Percentiles rank a stretch among this genome's conserved stretches.
Conservation (phyloP, 2,888 invertebrate genomes). For the Oscheius sp. region DNA sequence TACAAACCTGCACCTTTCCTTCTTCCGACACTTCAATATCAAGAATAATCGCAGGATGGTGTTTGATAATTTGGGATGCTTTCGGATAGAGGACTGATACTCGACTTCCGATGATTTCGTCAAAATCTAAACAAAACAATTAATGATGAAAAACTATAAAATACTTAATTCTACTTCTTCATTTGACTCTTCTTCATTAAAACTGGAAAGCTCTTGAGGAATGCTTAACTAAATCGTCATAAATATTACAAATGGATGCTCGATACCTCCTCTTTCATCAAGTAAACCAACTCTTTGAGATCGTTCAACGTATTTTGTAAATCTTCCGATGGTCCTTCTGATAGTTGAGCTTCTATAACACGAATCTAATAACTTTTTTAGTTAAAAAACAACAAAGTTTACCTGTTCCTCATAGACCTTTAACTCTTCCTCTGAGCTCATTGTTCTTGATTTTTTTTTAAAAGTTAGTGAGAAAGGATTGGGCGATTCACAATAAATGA, state of each 20-base stretch:
- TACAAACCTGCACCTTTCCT: background rate
- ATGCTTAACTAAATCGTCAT: background rate
- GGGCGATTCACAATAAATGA: too few species aligned
- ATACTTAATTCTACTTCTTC: background rate
- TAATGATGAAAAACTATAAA: background rate
- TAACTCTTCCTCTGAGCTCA: background rate
- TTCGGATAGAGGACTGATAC: slow-evolving; percentile 35
- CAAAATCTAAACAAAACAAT: slow-evolving; percentile 14
- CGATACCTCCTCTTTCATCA: slow-evolving; percentile 31
- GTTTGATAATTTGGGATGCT: slow-evolving; percentile 16
- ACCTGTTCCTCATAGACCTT: background rate
- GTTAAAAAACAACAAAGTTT: background rate
- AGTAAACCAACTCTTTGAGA: slow-evolving; percentile 38
- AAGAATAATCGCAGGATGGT: slow-evolving; percentile 50
- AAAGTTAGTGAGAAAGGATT: too few species aligned
- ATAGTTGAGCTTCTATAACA: slow-evolving; percentile 21
- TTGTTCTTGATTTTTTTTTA: too few species aligned
- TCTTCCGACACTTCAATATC: slow-evolving; percentile 28
- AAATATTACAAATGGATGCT: background rate
- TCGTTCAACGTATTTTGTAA: slow-evolving; percentile 27
- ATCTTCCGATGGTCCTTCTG: slow-evolving; percentile 18
- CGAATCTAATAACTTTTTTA: background rate
- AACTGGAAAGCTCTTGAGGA: background rate
- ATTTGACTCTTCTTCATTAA: background rate
- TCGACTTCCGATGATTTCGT: slow-evolving; percentile 34